Percentiles rank a stretch among this genome's conserved stretches.
These are phyloP conservation scores for Papilio demoleus DNA, from an alignment of 2,888 invertebrate species.

Conservation along the genomic window DNA sequence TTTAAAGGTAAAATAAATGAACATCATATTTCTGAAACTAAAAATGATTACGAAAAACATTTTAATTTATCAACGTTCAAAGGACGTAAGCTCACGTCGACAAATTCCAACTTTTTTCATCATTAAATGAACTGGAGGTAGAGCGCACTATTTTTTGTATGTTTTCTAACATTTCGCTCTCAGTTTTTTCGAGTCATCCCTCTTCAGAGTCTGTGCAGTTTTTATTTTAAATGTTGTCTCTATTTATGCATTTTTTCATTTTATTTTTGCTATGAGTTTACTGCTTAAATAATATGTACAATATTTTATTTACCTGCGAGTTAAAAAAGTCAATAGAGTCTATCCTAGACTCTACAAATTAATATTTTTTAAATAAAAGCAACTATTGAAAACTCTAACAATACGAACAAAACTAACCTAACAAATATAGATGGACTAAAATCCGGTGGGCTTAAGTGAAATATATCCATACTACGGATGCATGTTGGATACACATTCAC, in stretches of 20 bases:
- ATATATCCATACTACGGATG: no score
- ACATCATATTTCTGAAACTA: neutral
- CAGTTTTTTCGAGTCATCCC: constrained; percentile 6
- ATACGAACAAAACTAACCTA: no score
- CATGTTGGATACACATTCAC: no score
- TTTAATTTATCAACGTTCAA: constrained; percentile 14
- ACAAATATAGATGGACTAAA: no score
- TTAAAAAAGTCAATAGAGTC: neutral
- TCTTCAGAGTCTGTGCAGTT: constrained; percentile 7
- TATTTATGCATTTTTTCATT: neutral
- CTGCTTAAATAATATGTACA: neutral
- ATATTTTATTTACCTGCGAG: neutral
- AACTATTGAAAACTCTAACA: neutral
- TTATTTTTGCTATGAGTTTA: neutral
- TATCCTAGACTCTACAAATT: neutral
- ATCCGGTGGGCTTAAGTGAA: no score
- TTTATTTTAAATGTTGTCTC: neutral
- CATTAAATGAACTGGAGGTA: constrained; percentile 17
- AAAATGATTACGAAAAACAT: constrained; percentile 7
- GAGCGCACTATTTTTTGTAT: neutral
- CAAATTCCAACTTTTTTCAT: constrained; percentile 19
- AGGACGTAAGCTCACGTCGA: neutral
- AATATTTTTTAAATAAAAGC: neutral
- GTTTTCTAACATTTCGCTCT: constrained; percentile 16
- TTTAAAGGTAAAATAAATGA: neutral